Evolutionary conservation across 2,888 invertebrate genomes (phyloP), one percentile per base, ranked within the genome.

Genomic region (Volucella inflata): DNA sequence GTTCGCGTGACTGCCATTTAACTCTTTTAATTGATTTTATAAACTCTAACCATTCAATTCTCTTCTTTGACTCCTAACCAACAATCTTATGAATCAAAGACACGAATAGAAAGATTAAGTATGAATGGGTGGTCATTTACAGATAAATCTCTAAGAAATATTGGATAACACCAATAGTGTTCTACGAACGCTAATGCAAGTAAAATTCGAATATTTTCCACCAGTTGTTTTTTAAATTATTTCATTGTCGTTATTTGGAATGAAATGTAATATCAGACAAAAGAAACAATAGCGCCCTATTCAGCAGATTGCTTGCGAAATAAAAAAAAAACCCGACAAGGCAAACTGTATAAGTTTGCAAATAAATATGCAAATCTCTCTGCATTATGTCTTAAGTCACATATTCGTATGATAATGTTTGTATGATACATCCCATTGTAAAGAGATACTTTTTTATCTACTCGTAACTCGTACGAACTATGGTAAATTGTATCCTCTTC

Each of bases 291-390:
- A n/a, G n/a, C n/a, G n/a, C n/a, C n/a, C n/a, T n/a, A n/a, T n/a
- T n/a, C n/a, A n/a, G n/a, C 30, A 30, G 6, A 4, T 30, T 30
- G 30, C 0, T 30, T 30, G 30, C 30, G 30, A 30, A 30, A 30
- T 30, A 30, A 30, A 30, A 21, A 30, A 30, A 40, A 17, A 9
- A 50, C 36, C 53, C 40, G 36, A 12, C 68, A 42, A 53, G 42
- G 57, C 70, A 57, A 40, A 57, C 40, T 57, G 38, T 50, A 44
- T 57, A 46, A 70, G 36, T 38, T 50, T 60, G 44, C 59, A 16
- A 57, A 70, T 60, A 72, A 72, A 72, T 72, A 74, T 74, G 72
- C 72, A 64, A 74, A 74, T 74, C 62, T 74, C 51, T 74, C 38
- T 44, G 44, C 62, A 46, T 59, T 50, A 42, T 53, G 64, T 36